These are phyloP conservation scores for Karalla daura DNA, from an alignment of 2,797 vertebrate genomes.

Conservation along the genomic window DNA sequence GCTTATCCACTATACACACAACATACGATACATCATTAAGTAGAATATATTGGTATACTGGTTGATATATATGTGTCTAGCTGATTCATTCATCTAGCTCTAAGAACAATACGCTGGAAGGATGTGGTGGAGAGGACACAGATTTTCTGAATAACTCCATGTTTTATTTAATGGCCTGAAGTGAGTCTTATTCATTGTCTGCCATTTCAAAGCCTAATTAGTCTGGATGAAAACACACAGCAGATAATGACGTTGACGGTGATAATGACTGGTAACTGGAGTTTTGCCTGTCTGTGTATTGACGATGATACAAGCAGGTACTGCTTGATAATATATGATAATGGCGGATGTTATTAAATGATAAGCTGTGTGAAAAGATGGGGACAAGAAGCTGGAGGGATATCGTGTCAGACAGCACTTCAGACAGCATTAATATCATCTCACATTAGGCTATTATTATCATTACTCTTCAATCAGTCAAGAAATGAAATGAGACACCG, in stretches of 20 bases:
- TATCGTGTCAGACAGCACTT: neutral
- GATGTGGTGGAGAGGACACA: too few relatives aligned
- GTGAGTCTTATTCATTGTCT: neutral
- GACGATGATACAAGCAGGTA: neutral
- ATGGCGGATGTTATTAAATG: neutral
- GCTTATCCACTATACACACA: neutral
- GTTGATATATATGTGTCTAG: neutral
- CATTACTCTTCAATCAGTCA: neutral
- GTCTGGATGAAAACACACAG: neutral
- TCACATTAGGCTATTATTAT: neutral
- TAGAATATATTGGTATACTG: neutral
- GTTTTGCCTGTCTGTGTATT: neutral
- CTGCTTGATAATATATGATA: neutral
- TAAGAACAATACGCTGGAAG: neutral
- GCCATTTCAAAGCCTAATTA: neutral
- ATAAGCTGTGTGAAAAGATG: neutral
- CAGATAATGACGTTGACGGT: neutral
- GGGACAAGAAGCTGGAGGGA: neutral
- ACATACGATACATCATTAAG: neutral
- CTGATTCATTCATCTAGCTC: neutral
- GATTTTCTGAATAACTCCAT: neutral
- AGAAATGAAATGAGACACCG: conserved; percentile 39
- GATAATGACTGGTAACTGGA: neutral
- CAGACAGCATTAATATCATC: neutral
- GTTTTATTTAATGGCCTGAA: conserved; percentile 1